phyloP scores from a whole-genome alignment of 2,888 invertebrate genomes.

The Calliphora vomitoria region DNA sequence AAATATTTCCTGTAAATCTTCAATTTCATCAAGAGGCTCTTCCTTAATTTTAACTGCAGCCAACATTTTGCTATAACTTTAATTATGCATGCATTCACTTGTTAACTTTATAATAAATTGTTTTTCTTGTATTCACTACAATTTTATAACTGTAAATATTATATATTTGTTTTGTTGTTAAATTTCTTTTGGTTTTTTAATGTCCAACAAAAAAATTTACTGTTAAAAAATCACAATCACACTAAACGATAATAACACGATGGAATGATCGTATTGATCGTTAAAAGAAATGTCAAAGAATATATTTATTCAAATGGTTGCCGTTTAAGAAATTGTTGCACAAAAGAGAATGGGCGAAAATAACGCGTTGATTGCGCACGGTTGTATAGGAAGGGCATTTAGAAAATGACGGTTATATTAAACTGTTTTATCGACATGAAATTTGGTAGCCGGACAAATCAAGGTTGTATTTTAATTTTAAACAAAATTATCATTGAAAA shows the following conservation, averaged over 20 bases:
- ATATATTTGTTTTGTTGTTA: background rate
- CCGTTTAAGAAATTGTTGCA: slow-evolving; percentile 58
- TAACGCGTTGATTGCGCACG: slow-evolving; percentile 52
- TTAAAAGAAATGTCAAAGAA: slow-evolving; percentile 70
- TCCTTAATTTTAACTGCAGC: slow-evolving; percentile 74
- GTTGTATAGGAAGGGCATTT: slow-evolving; percentile 48
- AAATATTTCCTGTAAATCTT: slow-evolving; percentile 65
- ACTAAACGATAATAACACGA: slow-evolving; percentile 66
- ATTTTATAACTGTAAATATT: slow-evolving; percentile 16
- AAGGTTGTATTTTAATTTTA: background rate
- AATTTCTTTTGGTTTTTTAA: slow-evolving; percentile 12
- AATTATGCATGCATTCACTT: slow-evolving; percentile 12
- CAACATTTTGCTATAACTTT: slow-evolving; percentile 46
- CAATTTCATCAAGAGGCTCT: slow-evolving; percentile 70
- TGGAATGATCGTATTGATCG: slow-evolving; percentile 69
- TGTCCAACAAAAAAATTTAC: slow-evolving; percentile 62
- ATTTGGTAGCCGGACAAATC: background rate
- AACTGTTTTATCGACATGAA: background rate
- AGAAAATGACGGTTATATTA: slow-evolving; percentile 33
- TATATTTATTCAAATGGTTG: slow-evolving; percentile 61
- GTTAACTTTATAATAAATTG: slow-evolving; percentile 1
- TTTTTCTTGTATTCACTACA: background rate
- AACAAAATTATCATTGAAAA: too few relatives aligned
- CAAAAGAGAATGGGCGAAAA: slow-evolving; percentile 55
- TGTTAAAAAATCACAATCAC: slow-evolving; percentile 68